Base-by-base conservation (phyloP, 2,113 vertebrate species). In the Melanerpes formicivorus region DNA sequence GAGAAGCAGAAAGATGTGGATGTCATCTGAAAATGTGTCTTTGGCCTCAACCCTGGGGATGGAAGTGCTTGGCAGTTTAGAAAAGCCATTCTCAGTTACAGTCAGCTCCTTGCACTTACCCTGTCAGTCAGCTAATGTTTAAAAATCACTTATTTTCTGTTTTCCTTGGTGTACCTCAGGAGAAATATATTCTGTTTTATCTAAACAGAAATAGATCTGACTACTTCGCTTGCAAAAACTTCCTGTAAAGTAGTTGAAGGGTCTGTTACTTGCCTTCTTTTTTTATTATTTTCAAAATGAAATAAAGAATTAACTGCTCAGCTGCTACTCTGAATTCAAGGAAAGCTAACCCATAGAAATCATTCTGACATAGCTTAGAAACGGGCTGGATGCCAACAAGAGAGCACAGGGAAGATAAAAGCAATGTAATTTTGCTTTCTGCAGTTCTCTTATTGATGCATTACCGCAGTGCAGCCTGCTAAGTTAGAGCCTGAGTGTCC, bases 251-350 rank as follows among this genome's bases (percentile, higher is more conserved):
- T 52, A 85, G 76, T 29, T 54, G 79, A 88, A 81, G 40, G 48
- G 23, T 90, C 89, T 93, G 37, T 71, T 90, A 52, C 50, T 96
- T 1, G 9, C 30, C 18, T 93, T 83, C 71, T 90, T 81, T 70
- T 27, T 34, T 34, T 34, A 34, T 50, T 50, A 40, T 73, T 95
- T 95, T 46, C 82, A 84, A 83, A 90, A 91, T 71, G 18, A 79
- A 95, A 58, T 85, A 71, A 87, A 94, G 14, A 93, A 90, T 73
- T 96, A 95, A 91, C 90, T 91, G 80, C 52, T 91, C 59, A 78
- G 63, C 66, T 83, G 64, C 48, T 89, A 59, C 62, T 84, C 59
- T 86, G 85, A 75, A 30, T 87, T 88, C 58, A 81, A 65, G 88
- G 26, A 83, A 93, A 91, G 76, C 58, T 62, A 93, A 72, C 65